Conservation (phyloP, 1,140 invertebrate species). For the Heliconius hewitsoni region DNA sequence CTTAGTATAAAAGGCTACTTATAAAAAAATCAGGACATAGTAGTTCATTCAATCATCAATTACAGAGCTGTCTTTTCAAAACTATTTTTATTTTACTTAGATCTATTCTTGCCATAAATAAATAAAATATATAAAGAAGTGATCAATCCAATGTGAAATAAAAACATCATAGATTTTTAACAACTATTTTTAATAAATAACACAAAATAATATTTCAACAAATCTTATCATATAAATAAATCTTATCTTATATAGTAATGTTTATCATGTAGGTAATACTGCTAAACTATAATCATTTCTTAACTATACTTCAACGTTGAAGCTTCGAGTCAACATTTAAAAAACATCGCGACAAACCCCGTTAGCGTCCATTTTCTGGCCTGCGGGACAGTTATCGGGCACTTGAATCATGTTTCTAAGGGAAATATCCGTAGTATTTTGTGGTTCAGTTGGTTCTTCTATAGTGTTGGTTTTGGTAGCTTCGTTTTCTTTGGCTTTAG, state of each 20-base stretch:
- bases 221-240: neutral
- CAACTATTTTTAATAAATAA: neutral
- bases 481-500: slow-evolving; percentile 42
- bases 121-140: neutral
- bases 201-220: neutral
- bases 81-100: neutral
- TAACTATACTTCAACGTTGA: too few relatives aligned
- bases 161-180: neutral
- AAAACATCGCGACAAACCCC: slow-evolving; percentile 69
- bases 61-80: too few relatives aligned
- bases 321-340: slow-evolving; percentile 27
- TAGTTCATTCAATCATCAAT: too few relatives aligned
- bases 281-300: neutral
- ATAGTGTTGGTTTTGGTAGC: slow-evolving; percentile 32
- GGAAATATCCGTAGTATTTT: neutral
- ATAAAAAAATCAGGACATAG: too few relatives aligned
- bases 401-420: slow-evolving; percentile 57
- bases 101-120: neutral
- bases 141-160: neutral
- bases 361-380: slow-evolving; percentile 54
- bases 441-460: slow-evolving; percentile 22
- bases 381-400: slow-evolving; percentile 64
- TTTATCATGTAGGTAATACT: neutral
- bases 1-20: neutral
- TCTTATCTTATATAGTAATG: neutral